phyloP scores from a whole-genome alignment of 2,797 vertebrate genomes.

The Coregonus sp. region DNA sequence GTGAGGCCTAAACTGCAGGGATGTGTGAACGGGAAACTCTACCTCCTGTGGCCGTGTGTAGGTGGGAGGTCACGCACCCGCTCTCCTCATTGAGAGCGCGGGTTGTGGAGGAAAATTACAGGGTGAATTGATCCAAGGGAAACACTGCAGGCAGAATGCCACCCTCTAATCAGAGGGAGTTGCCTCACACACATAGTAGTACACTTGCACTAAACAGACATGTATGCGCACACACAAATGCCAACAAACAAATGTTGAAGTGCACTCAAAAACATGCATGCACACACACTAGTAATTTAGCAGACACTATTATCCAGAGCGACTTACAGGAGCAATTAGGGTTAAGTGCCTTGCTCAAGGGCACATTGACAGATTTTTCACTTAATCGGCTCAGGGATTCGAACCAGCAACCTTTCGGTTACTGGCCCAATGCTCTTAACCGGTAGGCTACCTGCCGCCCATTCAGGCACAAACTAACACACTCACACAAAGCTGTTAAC shows the following conservation, averaged over 20 bases:
- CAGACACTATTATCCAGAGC: too few species aligned
- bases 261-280: not conserved
- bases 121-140: constrained; percentile 47
- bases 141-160: constrained; percentile 32
- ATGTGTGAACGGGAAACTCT: constrained; percentile 25
- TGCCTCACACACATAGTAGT: not conserved
- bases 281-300: not conserved
- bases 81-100: constrained; percentile 55
- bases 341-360: too few species aligned
- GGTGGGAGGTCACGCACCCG: constrained; percentile 66
- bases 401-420: too few species aligned
- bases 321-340: too few species aligned
- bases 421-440: too few species aligned
- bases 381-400: too few species aligned
- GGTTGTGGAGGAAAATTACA: constrained; percentile 67
- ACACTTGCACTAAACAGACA: not conserved
- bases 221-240: not conserved
- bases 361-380: too few species aligned
- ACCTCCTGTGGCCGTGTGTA: constrained; percentile 59
- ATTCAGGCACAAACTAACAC: not conserved
- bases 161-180: constrained; percentile 67
- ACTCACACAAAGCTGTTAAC: constrained; percentile 25
- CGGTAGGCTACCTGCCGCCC: not conserved
- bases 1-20: constrained; percentile 14
- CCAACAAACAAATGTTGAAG: not conserved